phyloP scores from a whole-genome alignment of 1,140 invertebrate genomes.

The Uloborus diversus region DNA sequence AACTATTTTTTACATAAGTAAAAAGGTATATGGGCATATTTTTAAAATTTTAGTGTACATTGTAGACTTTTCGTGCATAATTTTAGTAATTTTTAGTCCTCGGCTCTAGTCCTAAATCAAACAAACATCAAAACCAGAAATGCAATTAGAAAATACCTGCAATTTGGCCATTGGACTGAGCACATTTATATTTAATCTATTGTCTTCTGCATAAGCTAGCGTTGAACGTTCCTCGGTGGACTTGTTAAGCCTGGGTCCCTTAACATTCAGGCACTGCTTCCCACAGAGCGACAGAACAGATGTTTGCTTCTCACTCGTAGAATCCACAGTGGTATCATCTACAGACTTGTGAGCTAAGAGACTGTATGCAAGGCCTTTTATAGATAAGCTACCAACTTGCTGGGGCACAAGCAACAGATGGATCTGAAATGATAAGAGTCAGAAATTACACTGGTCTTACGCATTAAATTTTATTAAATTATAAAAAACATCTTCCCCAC shows the following conservation, averaged over 20 bases:
- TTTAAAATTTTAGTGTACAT: no score
- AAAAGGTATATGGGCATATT: no score
- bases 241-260: slow-evolving; percentile 66
- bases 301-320: slow-evolving; percentile 51
- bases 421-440: no score
- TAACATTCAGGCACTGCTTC: slow-evolving; percentile 66
- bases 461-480: no score
- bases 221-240: slow-evolving; percentile 65
- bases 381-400: slow-evolving; percentile 64
- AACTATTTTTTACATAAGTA: no score
- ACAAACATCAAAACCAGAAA: no score
- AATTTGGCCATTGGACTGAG: slow-evolving; percentile 66
- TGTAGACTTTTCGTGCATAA: no score
- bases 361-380: slow-evolving; percentile 65
- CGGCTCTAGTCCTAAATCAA: no score
- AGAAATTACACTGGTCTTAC: no score
- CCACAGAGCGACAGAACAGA: slow-evolving; percentile 62
- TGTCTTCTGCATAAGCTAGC: slow-evolving; percentile 66
- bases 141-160: slow-evolving; percentile 62
- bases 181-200: slow-evolving; percentile 66
- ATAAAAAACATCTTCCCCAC: no score
- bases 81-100: no score
- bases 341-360: slow-evolving; percentile 56
- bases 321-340: background rate
- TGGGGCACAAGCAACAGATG: slow-evolving; percentile 63